Percentiles rank a stretch among this genome's conserved stretches.
Evolutionary conservation across 2,888 invertebrate genomes (phyloP).

Genomic region (Metacarcinus magister): DNA sequence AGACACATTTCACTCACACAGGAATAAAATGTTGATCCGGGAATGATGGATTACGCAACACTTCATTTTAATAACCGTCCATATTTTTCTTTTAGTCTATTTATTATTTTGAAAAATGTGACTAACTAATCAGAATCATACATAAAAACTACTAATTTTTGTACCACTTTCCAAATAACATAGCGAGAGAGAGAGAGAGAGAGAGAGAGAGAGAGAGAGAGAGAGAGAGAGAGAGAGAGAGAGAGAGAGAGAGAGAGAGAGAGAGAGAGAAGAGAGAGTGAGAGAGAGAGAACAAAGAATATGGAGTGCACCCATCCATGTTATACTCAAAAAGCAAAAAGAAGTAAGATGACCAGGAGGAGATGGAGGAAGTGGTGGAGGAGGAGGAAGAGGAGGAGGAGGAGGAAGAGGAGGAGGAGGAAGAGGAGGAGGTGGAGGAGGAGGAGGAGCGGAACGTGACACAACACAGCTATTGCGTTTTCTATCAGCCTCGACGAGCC

Average conservation of each 20-base stretch:
- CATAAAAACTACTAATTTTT: neutral
- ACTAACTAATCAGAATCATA: neutral
- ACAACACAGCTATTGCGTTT: neutral
- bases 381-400: too few species aligned
- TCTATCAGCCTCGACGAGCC: neutral
- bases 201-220: conserved; percentile 21
- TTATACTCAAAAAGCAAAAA: conserved; percentile 9
- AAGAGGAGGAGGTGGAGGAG: neutral
- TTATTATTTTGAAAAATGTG: neutral
- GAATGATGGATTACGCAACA: neutral
- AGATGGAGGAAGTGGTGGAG: too few species aligned
- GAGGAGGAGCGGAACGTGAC: neutral
- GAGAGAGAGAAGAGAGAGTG: neutral
- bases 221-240: conserved; percentile 42
- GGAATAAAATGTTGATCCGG: neutral
- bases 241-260: conserved; percentile 39
- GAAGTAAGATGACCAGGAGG: too few species aligned
- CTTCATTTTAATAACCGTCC: conserved; percentile 17
- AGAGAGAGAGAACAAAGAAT: neutral
- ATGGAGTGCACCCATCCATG: neutral
- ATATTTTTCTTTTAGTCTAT: neutral
- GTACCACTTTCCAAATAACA: neutral
- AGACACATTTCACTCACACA: too few species aligned
- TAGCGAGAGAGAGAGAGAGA: conserved; percentile 9
- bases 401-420: neutral